Base-by-base conservation (phyloP, 2,888 invertebrate genomes). In the Chromoteleia sp. region DNA sequence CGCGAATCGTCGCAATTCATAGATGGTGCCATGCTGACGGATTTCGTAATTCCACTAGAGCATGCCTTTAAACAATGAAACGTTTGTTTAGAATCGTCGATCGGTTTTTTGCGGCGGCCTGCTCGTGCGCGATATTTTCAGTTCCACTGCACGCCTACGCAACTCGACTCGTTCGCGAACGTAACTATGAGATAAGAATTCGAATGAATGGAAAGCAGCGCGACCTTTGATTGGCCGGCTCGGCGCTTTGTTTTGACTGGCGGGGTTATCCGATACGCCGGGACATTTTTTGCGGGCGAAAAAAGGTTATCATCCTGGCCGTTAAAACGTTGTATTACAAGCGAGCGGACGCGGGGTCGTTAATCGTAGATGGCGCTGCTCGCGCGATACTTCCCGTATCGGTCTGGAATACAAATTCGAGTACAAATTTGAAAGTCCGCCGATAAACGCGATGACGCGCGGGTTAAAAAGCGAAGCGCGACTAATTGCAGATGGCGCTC, bases 101-200 rank as follows among this genome's bases (percentile, higher is more conserved):
- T 15, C 29, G 1, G 29, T 29, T 59, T 59, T 59, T 43, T 43
- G 30, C 10, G 5, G 25, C 14, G 15, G 0, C 14, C 29, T 29
- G n/a, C n/a, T 10, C 14, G 67, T 52, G 19, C 14, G 19, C 39
- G 48, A 50, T 56, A 75, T 75, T 75, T 67, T 67, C 45, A 67
- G 50, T 33, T 15, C 63, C 8, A 43, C 33, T 21, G n/a, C 8
- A 17, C 75, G 67, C 75, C 75, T 48, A 75, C 75, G 67, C 52
- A 59, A 43, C 8, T 59, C 21, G 50, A 59, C n/a, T n/a, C 25
- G 67, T 50, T 50, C 25, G 48, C 41, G 41, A 25, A 7, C 67
- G 59, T 59, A 63, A 76, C 75, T 52, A 52, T 59, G 75, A 76
- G 75, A 76, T 76, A 76, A 76, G 75, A 68, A 76, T 59, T 76